Percentiles rank a stretch among this genome's conserved stretches.
Conservation (phyloP, 2,888 invertebrate species). For the Amaurobius ferox region DNA sequence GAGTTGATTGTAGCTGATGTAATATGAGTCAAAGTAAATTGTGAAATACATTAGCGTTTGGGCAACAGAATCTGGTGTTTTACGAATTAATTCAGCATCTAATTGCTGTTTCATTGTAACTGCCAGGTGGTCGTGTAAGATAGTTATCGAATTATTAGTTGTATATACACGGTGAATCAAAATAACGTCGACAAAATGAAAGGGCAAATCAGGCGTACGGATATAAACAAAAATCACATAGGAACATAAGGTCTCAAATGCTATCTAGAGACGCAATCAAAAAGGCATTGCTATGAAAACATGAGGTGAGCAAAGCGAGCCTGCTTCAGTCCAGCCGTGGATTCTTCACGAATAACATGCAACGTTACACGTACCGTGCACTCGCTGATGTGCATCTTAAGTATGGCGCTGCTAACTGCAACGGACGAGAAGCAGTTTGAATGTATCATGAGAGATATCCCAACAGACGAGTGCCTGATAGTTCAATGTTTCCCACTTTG, state of each 20-base stretch:
- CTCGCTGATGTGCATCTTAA: constrained; percentile 4
- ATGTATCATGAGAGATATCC: too few relatives aligned
- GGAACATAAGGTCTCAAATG: constrained; percentile 10
- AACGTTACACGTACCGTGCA: neutral
- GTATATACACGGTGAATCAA: constrained; percentile 14
- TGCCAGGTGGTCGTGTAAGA: too few relatives aligned
- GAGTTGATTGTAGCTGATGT: too few relatives aligned
- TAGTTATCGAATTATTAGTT: too few relatives aligned
- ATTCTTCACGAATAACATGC: constrained; percentile 8
- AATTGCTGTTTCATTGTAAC: too few relatives aligned
- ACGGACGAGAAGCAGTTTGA: neutral
- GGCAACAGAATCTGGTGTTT: too few relatives aligned
- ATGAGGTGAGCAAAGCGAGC: neutral
- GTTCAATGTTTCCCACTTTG: neutral
- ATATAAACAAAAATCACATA: constrained; percentile 4
- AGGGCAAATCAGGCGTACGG: constrained; percentile 1
- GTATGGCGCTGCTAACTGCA: neutral
- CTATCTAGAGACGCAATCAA: neutral
- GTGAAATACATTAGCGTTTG: too few relatives aligned
- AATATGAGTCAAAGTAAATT: too few relatives aligned
- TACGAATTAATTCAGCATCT: too few relatives aligned
- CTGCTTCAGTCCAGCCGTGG: neutral
- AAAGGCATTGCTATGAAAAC: neutral
- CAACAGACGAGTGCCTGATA: neutral
- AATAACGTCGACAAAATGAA: constrained; percentile 15